Evolutionary conservation across 2,797 vertebrate species (phyloP), one percentile per base, ranked within the genome.

Genomic region (Paratrypauchen microcephalus): DNA sequence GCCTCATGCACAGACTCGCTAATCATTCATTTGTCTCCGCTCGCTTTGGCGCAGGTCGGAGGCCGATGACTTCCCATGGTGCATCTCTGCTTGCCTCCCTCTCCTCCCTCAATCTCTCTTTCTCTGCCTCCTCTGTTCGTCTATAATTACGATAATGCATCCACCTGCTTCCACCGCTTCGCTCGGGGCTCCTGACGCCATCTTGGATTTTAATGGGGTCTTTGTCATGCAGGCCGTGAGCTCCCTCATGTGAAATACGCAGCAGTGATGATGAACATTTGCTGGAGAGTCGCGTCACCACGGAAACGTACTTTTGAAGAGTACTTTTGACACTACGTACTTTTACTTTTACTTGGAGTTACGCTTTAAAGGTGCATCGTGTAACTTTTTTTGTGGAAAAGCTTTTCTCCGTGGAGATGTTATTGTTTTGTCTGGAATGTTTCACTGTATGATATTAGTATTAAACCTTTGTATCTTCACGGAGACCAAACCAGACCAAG

Each of bases 211-310:
- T 91, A 91, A 91, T 87, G 83, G 89, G 80, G 70, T 81, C 77
- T 86, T 90, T 87, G 87, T 88, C 82, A 90, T 89, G 90, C 87
- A 85, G 82, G 76, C 87, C 83, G 73, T 65, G 69, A 86, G 89
- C 81, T 86, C 80, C 78, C 86, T 78, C 80, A 82, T 80, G 86
- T 75, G 86, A 30, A 82, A 83, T 76, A 69, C 48, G 19, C 7
- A 66, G 59, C 74, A 65, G 69, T 80, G 81, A 81, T 58, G 56
- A 58, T 28, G 56, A 58, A 56, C 54, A 26, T 56, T 56, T 56
- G 28, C 56, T 9, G 26, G 50, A 4, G 50, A 9, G 19, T 52
- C 13, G 21, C 11, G 24, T 56, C 24, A 5, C 21, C 50, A 21
- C 8, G 23, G 11, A 56, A 24, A 56, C 12, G 21, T 56, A 26